phyloP scores from a whole-genome alignment of 2,888 invertebrate genomes.

The Apantesis nais region DNA sequence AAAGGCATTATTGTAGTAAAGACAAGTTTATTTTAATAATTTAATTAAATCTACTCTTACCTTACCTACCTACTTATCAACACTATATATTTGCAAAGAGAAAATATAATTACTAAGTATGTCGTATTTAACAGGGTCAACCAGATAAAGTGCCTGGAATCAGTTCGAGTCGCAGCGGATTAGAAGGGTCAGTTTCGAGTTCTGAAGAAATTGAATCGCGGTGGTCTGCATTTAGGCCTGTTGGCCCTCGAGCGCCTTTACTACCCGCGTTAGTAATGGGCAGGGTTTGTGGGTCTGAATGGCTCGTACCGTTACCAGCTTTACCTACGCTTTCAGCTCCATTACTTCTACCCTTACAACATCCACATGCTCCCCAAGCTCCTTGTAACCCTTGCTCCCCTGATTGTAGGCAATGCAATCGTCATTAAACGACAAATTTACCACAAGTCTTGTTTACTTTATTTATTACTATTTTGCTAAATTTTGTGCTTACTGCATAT shows the following conservation, averaged over 20 bases:
- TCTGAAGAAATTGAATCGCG: slow-evolving; percentile 70
- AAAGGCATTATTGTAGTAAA: neutral
- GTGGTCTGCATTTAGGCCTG: slow-evolving; percentile 82
- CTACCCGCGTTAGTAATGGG: slow-evolving; percentile 81
- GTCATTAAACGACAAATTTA: slow-evolving; percentile 54
- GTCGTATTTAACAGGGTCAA: slow-evolving; percentile 58
- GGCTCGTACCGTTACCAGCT: slow-evolving; percentile 79
- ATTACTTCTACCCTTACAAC: slow-evolving; percentile 74
- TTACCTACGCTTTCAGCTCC: slow-evolving; percentile 74
- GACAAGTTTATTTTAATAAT: neutral
- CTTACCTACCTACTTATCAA: neutral
- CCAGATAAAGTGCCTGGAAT: slow-evolving; percentile 65
- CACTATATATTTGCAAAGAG: no score
- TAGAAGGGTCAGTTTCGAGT: slow-evolving; percentile 72
- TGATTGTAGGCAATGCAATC: slow-evolving; percentile 80
- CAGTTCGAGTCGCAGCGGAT: slow-evolving; percentile 53
- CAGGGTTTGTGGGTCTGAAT: slow-evolving; percentile 81
- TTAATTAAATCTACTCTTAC: no score
- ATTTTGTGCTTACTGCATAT: slow-evolving; percentile 30
- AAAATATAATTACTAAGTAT: neutral
- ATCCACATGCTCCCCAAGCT: slow-evolving; percentile 64
- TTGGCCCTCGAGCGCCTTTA: slow-evolving; percentile 78
- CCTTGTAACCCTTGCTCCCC: slow-evolving; percentile 75
- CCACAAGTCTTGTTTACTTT: neutral
- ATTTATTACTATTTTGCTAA: slow-evolving; percentile 13